A percentile compares a stretch with the other conserved stretches of the same genome.
Conservation (phyloP, 2,888 invertebrate genomes). For the Drosophila setosimentum region DNA sequence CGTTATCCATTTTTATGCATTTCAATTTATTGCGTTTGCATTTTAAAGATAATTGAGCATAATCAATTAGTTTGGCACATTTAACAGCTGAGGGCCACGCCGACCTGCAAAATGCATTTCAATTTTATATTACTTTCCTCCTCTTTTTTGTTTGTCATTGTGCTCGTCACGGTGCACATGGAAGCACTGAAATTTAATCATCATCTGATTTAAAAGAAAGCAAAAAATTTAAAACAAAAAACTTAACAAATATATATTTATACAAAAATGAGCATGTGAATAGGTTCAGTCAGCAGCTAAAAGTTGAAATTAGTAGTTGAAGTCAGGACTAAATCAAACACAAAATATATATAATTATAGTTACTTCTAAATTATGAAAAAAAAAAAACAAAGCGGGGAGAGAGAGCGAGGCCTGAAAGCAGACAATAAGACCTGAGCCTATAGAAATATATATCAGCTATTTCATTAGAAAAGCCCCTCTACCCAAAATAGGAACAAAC, state of each 20-base stretch:
- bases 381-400: neutral
- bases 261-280: slow-evolving; percentile 40
- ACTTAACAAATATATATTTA: slow-evolving; percentile 31
- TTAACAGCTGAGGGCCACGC: slow-evolving; percentile 59
- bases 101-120: slow-evolving; percentile 41
- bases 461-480: slow-evolving; percentile 1
- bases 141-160: slow-evolving; percentile 6
- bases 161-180: slow-evolving; percentile 43
- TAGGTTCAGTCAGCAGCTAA: slow-evolving; percentile 26
- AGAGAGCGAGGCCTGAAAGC: slow-evolving; percentile 7
- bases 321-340: neutral
- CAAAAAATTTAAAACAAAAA: too few relatives aligned
- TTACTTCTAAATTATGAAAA: neutral
- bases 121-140: slow-evolving; percentile 9
- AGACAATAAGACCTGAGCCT: slow-evolving; percentile 22
- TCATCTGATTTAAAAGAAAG: slow-evolving; percentile 21
- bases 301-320: neutral
- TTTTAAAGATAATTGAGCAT: slow-evolving; percentile 73
- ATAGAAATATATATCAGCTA: slow-evolving; percentile 1
- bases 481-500: neutral
- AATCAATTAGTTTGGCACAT: slow-evolving; percentile 80
- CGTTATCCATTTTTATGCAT: slow-evolving; percentile 15
- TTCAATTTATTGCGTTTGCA: slow-evolving; percentile 55
- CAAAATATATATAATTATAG: neutral
- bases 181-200: slow-evolving; percentile 54